Evolutionary conservation across 2,113 vertebrate species (phyloP).

Genomic region (Limanda limanda): DNA sequence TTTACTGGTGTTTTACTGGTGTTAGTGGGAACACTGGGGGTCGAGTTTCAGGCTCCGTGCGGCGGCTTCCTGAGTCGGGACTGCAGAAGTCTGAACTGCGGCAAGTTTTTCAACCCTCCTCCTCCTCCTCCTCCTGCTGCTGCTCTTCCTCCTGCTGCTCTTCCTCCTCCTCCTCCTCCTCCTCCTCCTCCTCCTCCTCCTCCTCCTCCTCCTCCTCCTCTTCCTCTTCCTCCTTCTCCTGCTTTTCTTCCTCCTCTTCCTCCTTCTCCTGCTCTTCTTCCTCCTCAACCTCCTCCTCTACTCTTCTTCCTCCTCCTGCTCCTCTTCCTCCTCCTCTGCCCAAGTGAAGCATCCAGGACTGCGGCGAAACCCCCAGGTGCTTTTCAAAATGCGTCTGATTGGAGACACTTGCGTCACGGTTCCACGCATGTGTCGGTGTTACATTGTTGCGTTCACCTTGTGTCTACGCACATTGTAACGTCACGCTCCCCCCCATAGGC

Average conservation of each 20-base stretch:
- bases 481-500: background rate
- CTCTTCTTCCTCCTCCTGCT: slow-evolving; percentile 26
- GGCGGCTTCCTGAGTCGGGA: slow-evolving; percentile 64
- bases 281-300: no score
- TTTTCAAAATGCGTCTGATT: background rate
- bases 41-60: background rate
- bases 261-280: slow-evolving; percentile 27
- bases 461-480: slow-evolving; percentile 11
- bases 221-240: slow-evolving; percentile 26
- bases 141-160: slow-evolving; percentile 29
- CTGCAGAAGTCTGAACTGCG: slow-evolving; percentile 81
- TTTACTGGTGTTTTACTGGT: slow-evolving; percentile 9
- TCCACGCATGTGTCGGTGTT: background rate
- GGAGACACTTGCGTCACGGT: background rate
- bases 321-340: slow-evolving; percentile 4
- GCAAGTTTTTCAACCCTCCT: slow-evolving; percentile 78
- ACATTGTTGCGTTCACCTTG: background rate
- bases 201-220: slow-evolving; percentile 38
- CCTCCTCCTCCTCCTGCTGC: slow-evolving; percentile 33
- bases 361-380: slow-evolving; percentile 48
- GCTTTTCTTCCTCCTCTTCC: slow-evolving; percentile 54
- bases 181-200: slow-evolving; percentile 40
- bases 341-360: slow-evolving; percentile 67
- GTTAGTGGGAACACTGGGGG: slow-evolving; percentile 1
- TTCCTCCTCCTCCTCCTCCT: background rate